Conservation (phyloP, 2,113 vertebrate genomes). For the Scophthalmus maximus region DNA sequence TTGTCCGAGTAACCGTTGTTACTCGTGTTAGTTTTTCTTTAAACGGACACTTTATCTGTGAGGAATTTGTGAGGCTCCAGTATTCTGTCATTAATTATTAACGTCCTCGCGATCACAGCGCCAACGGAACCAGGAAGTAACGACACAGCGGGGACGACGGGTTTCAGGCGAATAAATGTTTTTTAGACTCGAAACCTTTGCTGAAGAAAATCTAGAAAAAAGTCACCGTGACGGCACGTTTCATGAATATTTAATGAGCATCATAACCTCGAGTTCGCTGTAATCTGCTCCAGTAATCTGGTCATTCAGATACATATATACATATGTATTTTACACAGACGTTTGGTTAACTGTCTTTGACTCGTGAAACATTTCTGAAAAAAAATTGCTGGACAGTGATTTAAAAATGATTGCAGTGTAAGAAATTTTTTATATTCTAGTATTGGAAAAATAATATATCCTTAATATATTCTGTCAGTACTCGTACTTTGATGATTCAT, state of each 20-base stretch:
- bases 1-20: slow-evolving; percentile 21
- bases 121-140: slow-evolving; percentile 31
- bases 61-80: slow-evolving; percentile 41
- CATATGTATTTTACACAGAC: neutral
- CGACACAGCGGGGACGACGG: slow-evolving; percentile 42
- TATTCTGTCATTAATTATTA: slow-evolving; percentile 62
- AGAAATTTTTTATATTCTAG: too few relatives aligned
- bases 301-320: neutral
- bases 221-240: neutral
- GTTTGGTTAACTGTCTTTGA: neutral
- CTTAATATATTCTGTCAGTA: too few relatives aligned
- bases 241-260: neutral
- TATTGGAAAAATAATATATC: too few relatives aligned
- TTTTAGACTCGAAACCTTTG: neutral
- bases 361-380: neutral
- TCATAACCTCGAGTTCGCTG: neutral
- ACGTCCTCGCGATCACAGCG: slow-evolving; percentile 17
- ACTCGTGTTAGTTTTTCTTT: neutral
- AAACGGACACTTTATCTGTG: slow-evolving; percentile 17
- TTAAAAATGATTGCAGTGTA: too few relatives aligned
- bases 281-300: neutral
- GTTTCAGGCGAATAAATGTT: slow-evolving; percentile 44
- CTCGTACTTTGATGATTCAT: too few relatives aligned
- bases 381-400: too few relatives aligned
- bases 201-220: neutral